Conservation (phyloP, 23 tunicate genomes). For the Trididemnum clinides region DNA sequence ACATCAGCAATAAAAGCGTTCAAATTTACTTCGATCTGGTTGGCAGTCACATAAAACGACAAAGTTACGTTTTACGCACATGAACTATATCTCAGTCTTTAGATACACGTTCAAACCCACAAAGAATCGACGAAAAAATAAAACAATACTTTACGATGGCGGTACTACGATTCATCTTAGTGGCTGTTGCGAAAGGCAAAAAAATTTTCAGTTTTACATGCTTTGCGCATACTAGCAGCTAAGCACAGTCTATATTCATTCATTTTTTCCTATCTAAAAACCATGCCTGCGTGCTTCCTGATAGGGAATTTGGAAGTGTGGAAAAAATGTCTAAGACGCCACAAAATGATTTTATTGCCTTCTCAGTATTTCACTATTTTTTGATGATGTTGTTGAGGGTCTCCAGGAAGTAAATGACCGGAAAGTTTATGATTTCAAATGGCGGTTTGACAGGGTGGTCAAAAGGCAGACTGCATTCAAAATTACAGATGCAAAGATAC, state of each 20-base stretch:
- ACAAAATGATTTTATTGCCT: constrained; percentile 2
- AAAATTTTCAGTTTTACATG: not conserved
- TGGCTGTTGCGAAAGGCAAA: not conserved
- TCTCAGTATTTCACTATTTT: not conserved
- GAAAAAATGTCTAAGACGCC: not conserved
- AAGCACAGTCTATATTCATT: not conserved
- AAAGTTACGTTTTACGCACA: no score
- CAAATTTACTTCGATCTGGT: no score
- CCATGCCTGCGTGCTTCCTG: constrained; percentile 19
- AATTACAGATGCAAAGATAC: constrained; percentile 11
- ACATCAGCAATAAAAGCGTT: no score
- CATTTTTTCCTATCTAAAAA: not conserved
- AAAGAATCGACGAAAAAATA: no score
- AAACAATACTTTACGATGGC: no score
- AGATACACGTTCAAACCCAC: no score
- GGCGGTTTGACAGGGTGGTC: not conserved
- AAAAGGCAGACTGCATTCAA: constrained; percentile 4
- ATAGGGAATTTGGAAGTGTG: constrained; percentile 19
- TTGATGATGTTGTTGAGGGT: not conserved
- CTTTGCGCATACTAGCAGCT: constrained; percentile 4
- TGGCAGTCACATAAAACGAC: no score
- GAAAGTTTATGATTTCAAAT: constrained; percentile 19
- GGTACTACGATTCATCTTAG: not conserved
- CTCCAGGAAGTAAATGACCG: constrained; percentile 1
- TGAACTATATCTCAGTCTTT: no score